These are phyloP conservation scores for Tubulanus polymorphus DNA, from an alignment of 2,888 invertebrate species.

Conservation along the genomic window DNA sequence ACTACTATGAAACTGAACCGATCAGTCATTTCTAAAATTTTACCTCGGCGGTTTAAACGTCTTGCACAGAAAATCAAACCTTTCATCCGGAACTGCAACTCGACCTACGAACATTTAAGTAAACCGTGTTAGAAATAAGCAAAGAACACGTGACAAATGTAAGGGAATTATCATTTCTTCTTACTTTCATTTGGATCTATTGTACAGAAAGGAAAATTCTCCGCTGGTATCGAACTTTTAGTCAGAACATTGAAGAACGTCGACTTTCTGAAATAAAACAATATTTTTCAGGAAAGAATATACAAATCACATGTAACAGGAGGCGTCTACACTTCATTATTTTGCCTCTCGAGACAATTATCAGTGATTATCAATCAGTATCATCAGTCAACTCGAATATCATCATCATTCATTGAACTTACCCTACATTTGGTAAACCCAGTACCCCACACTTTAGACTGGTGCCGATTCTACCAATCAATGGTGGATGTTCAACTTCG, in stretches of 20 bases:
- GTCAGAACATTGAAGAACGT: constrained; percentile 99
- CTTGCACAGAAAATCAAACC: constrained; percentile 89
- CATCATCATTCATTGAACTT: too few species aligned
- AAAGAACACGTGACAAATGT: too few species aligned
- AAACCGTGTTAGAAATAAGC: too few species aligned
- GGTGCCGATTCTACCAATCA: constrained; percentile 92
- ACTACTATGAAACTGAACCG: too few species aligned
- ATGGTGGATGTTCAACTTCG: constrained; percentile 67
- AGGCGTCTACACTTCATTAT: too few species aligned
- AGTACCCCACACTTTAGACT: constrained; percentile 92
- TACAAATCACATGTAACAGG: not conserved
- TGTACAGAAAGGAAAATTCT: constrained; percentile 99
- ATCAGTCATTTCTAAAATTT: too few species aligned
- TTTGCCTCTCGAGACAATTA: too few species aligned
- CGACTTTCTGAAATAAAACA: constrained; percentile 65
- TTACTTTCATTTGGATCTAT: constrained; percentile 99
- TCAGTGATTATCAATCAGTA: not conserved
- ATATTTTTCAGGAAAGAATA: not conserved
- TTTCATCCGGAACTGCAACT: constrained; percentile 93
- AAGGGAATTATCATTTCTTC: too few species aligned
- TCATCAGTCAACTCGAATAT: too few species aligned
- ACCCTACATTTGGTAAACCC: constrained; percentile 91
- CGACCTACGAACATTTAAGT: constrained; percentile 65
- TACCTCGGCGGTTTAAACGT: constrained; percentile 93
- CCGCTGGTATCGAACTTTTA: constrained; percentile 94